Conservation (phyloP, 2,888 invertebrate species). For the Slavum lentiscoides region DNA sequence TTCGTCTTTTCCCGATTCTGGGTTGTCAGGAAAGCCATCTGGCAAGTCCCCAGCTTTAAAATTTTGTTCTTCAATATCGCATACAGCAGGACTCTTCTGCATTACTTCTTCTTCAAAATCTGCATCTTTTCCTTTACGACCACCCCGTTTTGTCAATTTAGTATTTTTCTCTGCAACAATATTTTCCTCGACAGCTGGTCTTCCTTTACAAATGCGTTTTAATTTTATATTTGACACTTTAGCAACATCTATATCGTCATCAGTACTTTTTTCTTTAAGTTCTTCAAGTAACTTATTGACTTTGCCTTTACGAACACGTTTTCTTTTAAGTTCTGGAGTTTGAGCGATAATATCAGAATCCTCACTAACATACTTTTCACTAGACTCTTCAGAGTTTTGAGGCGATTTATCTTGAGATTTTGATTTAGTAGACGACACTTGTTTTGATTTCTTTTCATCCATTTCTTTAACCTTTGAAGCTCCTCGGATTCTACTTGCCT, state of each 20-base stretch:
- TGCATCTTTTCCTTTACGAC: neutral
- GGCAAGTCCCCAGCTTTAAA: neutral
- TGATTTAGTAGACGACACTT: neutral
- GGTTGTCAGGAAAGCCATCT: neutral
- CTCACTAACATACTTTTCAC: neutral
- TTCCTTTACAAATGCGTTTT: neutral
- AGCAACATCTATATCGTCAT: neutral
- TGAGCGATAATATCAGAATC: neutral
- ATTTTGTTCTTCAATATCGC: neutral
- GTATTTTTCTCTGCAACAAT: neutral
- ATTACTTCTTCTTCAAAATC: neutral
- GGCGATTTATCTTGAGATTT: neutral
- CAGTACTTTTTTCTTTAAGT: neutral
- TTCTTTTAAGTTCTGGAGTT: slow-evolving; percentile 11
- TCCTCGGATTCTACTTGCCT: neutral
- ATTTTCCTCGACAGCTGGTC: neutral
- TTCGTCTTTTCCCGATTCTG: neutral
- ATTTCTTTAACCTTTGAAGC: neutral
- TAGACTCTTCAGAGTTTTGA: neutral
- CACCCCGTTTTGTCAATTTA: neutral
- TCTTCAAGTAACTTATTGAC: neutral
- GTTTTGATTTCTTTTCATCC: neutral
- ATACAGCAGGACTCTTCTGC: neutral
- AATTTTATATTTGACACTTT: neutral
- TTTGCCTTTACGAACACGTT: slow-evolving; percentile 21